Percentiles rank a stretch among this genome's conserved stretches.
Evolutionary conservation across 2,113 vertebrate species (phyloP).

Genomic region (Cryptomyrus ogoouensis): DNA sequence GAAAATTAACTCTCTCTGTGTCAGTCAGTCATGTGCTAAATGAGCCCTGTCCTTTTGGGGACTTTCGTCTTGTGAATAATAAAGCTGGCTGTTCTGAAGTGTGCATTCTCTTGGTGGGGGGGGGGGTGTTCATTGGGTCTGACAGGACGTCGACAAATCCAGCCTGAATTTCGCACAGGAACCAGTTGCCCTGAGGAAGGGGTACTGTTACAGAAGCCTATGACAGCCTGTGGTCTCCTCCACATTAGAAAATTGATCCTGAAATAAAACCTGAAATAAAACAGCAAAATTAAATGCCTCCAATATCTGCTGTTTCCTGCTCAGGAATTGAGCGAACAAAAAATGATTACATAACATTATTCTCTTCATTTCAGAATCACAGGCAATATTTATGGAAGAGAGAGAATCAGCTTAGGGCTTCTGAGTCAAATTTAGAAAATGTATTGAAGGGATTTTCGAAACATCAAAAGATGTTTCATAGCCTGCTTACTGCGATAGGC

Average conservation of each 20-base stretch:
- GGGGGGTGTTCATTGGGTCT: background rate
- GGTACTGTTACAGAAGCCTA: background rate
- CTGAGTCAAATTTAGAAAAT: slow-evolving; percentile 54
- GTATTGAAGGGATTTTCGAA: slow-evolving; percentile 49
- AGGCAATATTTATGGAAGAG: slow-evolving; percentile 47
- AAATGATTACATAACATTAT: slow-evolving; percentile 35
- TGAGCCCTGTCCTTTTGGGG: slow-evolving; percentile 9
- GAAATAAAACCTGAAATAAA: background rate
- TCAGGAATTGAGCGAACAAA: slow-evolving; percentile 29
- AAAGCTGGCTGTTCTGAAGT: background rate
- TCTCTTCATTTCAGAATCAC: slow-evolving; percentile 25
- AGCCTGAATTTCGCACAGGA: background rate
- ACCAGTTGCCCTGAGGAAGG: too few species aligned
- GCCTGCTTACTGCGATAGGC: background rate
- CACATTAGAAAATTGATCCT: background rate
- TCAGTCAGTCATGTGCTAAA: background rate
- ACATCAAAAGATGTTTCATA: slow-evolving; percentile 47
- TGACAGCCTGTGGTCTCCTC: background rate
- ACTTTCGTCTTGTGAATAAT: slow-evolving; percentile 26
- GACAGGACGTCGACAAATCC: background rate
- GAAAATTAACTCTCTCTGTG: background rate
- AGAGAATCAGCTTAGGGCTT: slow-evolving; percentile 45
- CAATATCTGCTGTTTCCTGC: slow-evolving; percentile 15
- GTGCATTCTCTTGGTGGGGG: background rate
- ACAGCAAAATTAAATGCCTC: background rate